phyloP scores from a whole-genome alignment of 2,113 vertebrate species.

The Hippocampus barbouri region DNA sequence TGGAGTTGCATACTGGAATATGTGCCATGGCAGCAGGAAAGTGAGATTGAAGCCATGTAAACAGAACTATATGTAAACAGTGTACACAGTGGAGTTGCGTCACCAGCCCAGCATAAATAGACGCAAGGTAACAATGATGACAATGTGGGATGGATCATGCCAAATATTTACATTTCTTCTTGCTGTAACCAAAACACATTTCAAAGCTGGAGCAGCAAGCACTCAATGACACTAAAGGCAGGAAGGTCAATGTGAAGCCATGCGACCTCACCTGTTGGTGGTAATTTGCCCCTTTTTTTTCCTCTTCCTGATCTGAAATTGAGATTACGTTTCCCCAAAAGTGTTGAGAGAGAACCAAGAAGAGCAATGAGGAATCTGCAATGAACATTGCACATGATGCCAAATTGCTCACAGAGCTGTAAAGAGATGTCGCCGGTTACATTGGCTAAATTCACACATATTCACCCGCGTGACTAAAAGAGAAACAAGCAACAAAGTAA shows the following conservation, averaged over 20 bases:
- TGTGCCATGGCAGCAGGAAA: slow-evolving; percentile 41
- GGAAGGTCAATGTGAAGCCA: slow-evolving; percentile 26
- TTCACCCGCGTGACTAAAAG: no score
- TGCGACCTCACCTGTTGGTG: not conserved
- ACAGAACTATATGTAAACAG: slow-evolving; percentile 72
- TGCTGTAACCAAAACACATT: slow-evolving; percentile 71
- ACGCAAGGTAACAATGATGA: slow-evolving; percentile 73
- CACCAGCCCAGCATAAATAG: slow-evolving; percentile 67
- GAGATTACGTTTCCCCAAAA: no score
- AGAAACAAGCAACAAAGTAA: no score
- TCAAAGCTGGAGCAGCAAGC: slow-evolving; percentile 50
- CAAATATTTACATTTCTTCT: slow-evolving; percentile 76
- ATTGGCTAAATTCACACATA: no score
- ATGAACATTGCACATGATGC: no score
- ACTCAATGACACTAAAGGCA: slow-evolving; percentile 54
- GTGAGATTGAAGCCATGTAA: slow-evolving; percentile 50
- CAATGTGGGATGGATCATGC: slow-evolving; percentile 62
- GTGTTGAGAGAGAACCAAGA: no score
- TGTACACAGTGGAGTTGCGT: slow-evolving; percentile 70
- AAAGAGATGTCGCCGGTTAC: no score
- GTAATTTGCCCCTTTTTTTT: not conserved
- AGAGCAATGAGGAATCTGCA: no score
- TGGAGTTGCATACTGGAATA: slow-evolving; percentile 38
- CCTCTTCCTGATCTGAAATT: no score
- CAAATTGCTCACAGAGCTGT: no score